A percentile compares a stretch with the other conserved stretches of the same genome.
These are phyloP conservation scores for Coleophora flavipennella DNA, from an alignment of 2,888 invertebrate species.

Conservation along the genomic window DNA sequence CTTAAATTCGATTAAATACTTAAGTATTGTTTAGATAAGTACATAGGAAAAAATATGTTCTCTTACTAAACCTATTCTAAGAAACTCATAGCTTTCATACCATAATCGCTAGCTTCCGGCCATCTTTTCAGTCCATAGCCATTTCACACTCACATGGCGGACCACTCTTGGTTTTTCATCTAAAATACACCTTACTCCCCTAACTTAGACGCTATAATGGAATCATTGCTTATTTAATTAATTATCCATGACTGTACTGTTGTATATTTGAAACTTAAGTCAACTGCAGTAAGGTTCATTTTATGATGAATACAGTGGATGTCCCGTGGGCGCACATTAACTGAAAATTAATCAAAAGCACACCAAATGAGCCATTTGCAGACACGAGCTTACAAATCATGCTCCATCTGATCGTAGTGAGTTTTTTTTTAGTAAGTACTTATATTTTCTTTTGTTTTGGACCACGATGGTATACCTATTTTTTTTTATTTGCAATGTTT, in stretches of 20 bases:
- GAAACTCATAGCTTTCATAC: constrained; percentile 26
- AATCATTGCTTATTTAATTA: constrained; percentile 7
- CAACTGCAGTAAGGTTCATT: constrained; percentile 16
- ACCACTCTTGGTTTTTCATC: constrained; percentile 1
- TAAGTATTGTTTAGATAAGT: too few relatives aligned
- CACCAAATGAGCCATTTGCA: constrained; percentile 30
- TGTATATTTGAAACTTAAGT: too few relatives aligned
- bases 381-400: constrained; percentile 42
- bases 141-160: constrained; percentile 36
- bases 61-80: not conserved
- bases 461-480: too few relatives aligned
- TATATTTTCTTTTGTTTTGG: too few relatives aligned
- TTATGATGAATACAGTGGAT: constrained; percentile 5
- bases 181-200: constrained; percentile 17
- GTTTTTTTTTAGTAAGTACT: constrained; percentile 7
- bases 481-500: too few relatives aligned
- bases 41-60: not conserved
- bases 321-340: constrained; percentile 36
- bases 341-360: constrained; percentile 36
- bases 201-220: constrained; percentile 17
- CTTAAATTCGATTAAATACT: too few relatives aligned
- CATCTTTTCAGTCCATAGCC: constrained; percentile 35
- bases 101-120: constrained; percentile 48
- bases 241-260: constrained; percentile 4
- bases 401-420: constrained; percentile 40